Percentiles rank a stretch among this genome's conserved stretches.
These are phyloP conservation scores for Chaenogobius annularis DNA, from an alignment of 2,113 vertebrate species.

Conservation along the genomic window DNA sequence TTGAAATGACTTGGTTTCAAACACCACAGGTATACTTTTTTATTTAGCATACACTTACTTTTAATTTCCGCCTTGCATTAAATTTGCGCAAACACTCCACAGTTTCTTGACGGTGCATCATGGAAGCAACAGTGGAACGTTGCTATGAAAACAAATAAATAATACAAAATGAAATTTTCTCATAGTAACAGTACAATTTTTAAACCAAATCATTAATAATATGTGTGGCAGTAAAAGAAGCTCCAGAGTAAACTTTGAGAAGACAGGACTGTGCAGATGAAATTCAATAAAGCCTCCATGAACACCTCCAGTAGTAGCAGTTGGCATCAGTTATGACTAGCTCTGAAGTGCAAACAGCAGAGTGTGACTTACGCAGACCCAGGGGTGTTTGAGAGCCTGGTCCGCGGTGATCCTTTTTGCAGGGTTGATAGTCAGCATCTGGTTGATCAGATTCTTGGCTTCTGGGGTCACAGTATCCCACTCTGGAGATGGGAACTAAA, in stretches of 20 bases:
- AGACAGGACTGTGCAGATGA: not conserved
- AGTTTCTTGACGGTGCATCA: slow-evolving; percentile 99
- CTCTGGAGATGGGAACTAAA: slow-evolving; percentile 96
- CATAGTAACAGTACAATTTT: not conserved
- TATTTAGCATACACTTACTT: slow-evolving; percentile 73
- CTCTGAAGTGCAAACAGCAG: not conserved
- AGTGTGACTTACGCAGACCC: slow-evolving; percentile 94
- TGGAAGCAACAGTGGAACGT: slow-evolving; percentile 98
- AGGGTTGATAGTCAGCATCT: slow-evolving; percentile 99
- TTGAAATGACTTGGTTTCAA: slow-evolving; percentile 15
- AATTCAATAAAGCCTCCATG: not conserved
- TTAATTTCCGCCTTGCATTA: slow-evolving; percentile 97
- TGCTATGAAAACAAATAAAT: slow-evolving; percentile 77
- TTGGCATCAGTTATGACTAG: not conserved
- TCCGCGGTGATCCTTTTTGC: slow-evolving; percentile 97
- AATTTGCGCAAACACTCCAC: slow-evolving; percentile 99
- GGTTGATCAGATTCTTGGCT: slow-evolving; percentile 99
- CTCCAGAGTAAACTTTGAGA: not conserved
- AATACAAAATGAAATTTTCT: not conserved
- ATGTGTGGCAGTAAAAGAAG: not conserved
- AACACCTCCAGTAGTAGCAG: not conserved
- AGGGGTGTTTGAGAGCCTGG: slow-evolving; percentile 97
- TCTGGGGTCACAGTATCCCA: slow-evolving; percentile 99
- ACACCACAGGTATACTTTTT: not conserved
- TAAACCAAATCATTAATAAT: not conserved